Evolutionary conservation across 2,113 vertebrate species (phyloP).

Genomic region (Ctenomys sociabilis): DNA sequence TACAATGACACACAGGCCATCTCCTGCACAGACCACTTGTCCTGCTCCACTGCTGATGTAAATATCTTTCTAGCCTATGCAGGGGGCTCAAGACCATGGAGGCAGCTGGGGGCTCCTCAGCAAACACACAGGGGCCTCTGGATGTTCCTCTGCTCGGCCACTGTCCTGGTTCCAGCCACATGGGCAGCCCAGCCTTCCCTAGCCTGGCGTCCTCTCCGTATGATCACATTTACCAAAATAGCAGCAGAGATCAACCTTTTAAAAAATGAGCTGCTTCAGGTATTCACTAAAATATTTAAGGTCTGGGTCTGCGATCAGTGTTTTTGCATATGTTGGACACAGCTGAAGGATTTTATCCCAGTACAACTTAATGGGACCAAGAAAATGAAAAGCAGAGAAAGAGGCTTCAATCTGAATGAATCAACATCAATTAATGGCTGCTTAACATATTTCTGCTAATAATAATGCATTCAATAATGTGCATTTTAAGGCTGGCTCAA

Average conservation of each 20-base stretch:
- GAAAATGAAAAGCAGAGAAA: background rate
- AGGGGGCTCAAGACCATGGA: background rate
- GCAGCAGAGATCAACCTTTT: background rate
- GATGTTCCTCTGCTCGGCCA: too few species aligned
- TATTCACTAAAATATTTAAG: background rate
- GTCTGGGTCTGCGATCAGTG: fast-evolving
- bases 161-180: background rate
- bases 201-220: background rate
- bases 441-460: constrained; percentile 55
- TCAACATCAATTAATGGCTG: constrained; percentile 53
- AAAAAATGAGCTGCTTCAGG: background rate
- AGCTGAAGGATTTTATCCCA: background rate
- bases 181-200: background rate
- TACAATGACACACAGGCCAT: background rate
- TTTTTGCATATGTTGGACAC: background rate
- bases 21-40: background rate
- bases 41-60: background rate
- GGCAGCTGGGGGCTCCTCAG: background rate
- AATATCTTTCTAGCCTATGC: background rate
- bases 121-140: fast-evolving
- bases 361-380: background rate
- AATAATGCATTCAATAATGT: constrained; percentile 65
- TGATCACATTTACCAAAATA: background rate
- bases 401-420: constrained; percentile 4
- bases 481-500: constrained; percentile 50